Conservation (phyloP, 2,888 invertebrate species). For the Bellardia bayeri region DNA sequence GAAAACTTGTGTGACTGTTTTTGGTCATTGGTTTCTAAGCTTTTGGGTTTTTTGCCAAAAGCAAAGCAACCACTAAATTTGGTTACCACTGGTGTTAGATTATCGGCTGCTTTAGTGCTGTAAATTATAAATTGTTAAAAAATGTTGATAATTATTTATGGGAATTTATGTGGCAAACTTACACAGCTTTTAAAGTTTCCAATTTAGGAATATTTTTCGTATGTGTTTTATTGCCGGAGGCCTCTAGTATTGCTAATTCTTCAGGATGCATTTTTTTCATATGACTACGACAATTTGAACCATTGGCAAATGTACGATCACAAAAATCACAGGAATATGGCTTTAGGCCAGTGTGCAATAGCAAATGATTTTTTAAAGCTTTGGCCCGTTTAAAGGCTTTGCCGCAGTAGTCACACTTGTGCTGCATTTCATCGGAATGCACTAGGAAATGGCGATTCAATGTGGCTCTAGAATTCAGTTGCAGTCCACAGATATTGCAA, state of each 20-base stretch:
- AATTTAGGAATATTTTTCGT: conserved; percentile 83
- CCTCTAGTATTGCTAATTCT: conserved; percentile 83
- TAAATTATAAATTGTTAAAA: neutral
- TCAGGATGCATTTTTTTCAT: conserved; percentile 83
- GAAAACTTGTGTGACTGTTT: conserved; percentile 1
- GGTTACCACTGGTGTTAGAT: conserved; percentile 80
- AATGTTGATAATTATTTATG: too few species aligned
- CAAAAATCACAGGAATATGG: conserved; percentile 84
- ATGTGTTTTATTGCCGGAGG: conserved; percentile 80
- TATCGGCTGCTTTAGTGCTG: conserved; percentile 81
- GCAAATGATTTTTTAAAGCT: conserved; percentile 83
- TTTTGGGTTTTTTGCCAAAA: conserved; percentile 80
- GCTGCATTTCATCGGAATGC: conserved; percentile 82
- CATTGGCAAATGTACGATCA: conserved; percentile 84
- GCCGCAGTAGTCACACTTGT: conserved; percentile 82
- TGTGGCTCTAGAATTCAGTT: conserved; percentile 81
- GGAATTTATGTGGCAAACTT: conserved; percentile 62
- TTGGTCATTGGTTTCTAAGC: neutral
- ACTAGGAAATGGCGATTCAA: conserved; percentile 81
- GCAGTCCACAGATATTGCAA: conserved; percentile 81
- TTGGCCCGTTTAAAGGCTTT: conserved; percentile 83
- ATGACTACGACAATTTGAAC: conserved; percentile 84
- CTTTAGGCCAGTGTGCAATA: conserved; percentile 83
- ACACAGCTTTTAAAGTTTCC: conserved; percentile 83
- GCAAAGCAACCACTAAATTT: conserved; percentile 81